Conservation (phyloP, 2,797 vertebrate species). For the Tadarida brasiliensis region DNA sequence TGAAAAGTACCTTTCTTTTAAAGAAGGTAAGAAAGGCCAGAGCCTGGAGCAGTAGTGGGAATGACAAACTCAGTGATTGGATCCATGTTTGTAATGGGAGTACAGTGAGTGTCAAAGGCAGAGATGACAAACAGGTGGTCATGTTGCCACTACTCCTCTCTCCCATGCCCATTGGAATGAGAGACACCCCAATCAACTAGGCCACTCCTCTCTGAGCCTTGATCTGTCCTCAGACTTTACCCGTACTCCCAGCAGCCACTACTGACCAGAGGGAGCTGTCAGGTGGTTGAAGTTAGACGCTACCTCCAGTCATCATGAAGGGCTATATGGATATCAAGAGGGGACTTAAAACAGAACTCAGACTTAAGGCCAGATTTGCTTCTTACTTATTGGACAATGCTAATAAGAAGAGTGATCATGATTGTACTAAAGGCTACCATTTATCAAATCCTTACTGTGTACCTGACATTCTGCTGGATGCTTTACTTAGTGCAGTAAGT, state of each 20-base stretch:
- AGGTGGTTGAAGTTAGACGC: neutral
- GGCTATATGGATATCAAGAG: neutral
- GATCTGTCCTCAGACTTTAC: neutral
- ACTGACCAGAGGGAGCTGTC: neutral
- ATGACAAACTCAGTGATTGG: neutral
- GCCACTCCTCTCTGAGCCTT: neutral
- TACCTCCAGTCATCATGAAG: neutral
- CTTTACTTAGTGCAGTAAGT: neutral
- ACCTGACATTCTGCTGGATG: neutral
- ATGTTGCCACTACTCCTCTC: neutral
- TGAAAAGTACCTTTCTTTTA: neutral
- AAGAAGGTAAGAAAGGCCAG: neutral
- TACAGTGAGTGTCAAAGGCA: neutral
- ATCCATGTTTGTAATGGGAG: neutral
- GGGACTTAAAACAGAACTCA: neutral
- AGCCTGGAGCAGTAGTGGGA: rapidly evolving
- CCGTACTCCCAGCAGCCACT: neutral
- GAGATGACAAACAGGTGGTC: neutral
- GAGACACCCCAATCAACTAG: neutral
- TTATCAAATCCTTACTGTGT: neutral
- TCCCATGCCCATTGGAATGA: neutral
- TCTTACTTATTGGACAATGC: neutral
- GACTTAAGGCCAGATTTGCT: neutral
- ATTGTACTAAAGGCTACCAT: neutral
- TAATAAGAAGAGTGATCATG: neutral